Evolutionary conservation across 2,113 vertebrate species (phyloP).

Genomic region (Zosterops japonicus): DNA sequence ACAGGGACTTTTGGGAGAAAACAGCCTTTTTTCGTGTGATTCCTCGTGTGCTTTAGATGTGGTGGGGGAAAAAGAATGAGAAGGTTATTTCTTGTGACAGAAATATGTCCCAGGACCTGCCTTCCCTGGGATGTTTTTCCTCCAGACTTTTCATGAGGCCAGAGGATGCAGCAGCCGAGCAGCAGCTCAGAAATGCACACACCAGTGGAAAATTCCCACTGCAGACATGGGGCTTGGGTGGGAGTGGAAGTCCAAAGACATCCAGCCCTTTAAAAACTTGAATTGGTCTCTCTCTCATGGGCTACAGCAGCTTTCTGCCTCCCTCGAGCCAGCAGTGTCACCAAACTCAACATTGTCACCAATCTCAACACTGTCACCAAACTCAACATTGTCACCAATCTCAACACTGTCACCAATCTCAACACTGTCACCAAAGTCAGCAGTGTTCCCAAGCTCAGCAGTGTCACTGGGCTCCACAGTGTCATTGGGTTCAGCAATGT

Average conservation of each 20-base stretch:
- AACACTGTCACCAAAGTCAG: background rate
- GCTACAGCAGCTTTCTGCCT: fast-evolving
- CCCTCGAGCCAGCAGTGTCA: fast-evolving
- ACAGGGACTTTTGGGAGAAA: background rate
- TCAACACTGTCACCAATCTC: too few relatives aligned
- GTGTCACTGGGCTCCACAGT: background rate
- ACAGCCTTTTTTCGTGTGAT: background rate
- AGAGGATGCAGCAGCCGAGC: background rate
- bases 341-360: background rate
- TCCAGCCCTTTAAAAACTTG: background rate
- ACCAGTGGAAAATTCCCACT: conserved; percentile 20
- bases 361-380: too few relatives aligned
- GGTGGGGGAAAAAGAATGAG: background rate
- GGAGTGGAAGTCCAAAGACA: background rate
- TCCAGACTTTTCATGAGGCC: background rate
- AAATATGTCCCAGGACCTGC: background rate
- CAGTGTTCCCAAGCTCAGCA: background rate
- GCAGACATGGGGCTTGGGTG: background rate
- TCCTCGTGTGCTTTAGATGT: background rate
- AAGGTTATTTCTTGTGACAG: background rate
- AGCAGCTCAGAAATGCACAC: background rate
- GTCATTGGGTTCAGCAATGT: background rate
- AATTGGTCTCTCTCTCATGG: fast-evolving
- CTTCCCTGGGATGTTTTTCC: background rate
- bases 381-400: background rate